Conservation (phyloP, 1,140 invertebrate species). For the Camponotus floridanus region DNA sequence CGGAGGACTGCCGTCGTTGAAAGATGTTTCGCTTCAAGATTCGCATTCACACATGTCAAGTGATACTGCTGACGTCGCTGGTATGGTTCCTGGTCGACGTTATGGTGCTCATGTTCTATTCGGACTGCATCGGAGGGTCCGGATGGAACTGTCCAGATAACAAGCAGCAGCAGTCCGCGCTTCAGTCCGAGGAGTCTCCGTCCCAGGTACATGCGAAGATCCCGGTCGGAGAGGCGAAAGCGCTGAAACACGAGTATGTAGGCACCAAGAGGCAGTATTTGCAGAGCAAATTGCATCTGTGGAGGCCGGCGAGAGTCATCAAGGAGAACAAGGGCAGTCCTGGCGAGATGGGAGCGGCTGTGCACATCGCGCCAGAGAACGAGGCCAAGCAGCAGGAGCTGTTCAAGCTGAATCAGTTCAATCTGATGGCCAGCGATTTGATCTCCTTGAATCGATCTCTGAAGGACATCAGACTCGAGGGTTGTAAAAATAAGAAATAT, state of each 20-base stretch:
- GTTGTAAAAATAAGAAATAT: conserved; percentile 93
- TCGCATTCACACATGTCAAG: conserved; percentile 97
- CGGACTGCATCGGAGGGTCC: conserved; percentile 93
- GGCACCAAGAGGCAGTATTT: conserved; percentile 81
- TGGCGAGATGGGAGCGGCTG: conserved; percentile 96
- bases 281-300: conserved; percentile 88
- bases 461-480: conserved; percentile 96
- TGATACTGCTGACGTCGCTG: conserved; percentile 97
- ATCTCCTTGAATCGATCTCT: conserved; percentile 98
- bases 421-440: conserved; percentile 98
- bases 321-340: conserved; percentile 89
- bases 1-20: conserved; percentile 66
- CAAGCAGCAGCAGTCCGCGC: conserved; percentile 64
- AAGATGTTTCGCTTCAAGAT: conserved; percentile 95
- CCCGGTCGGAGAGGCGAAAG: conserved; percentile 50
- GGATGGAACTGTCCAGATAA: conserved; percentile 88
- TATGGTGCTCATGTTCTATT: conserved; percentile 96
- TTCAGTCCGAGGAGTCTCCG: conserved; percentile 64
- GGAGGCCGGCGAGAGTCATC: conserved; percentile 91
- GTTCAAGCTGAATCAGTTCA: conserved; percentile 99
- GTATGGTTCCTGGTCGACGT: conserved; percentile 98
- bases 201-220: conserved; percentile 54
- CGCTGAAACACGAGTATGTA: neutral
- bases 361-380: conserved; percentile 93
- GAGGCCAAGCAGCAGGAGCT: conserved; percentile 96